These are phyloP conservation scores for Gallinago nigripennis DNA, from an alignment of 2,797 vertebrate genomes.

Conservation along the genomic window DNA sequence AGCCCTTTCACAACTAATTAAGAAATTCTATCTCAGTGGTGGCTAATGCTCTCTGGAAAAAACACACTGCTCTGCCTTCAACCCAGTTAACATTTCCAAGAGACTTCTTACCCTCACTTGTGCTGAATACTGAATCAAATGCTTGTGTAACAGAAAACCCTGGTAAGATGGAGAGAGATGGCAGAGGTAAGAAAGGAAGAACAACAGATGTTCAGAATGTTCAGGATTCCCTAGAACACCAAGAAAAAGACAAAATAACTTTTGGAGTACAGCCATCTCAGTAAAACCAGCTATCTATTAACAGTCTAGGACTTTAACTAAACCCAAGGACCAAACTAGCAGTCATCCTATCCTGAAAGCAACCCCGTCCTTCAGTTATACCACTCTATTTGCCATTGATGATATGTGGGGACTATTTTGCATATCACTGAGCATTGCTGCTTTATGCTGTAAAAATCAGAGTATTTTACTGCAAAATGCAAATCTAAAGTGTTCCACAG, in stretches of 20 bases:
- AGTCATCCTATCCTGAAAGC: neutral
- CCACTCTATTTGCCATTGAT: neutral
- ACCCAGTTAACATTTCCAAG: neutral
- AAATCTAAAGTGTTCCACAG: neutral
- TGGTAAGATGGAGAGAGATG: neutral
- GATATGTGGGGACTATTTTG: neutral
- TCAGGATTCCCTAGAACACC: neutral
- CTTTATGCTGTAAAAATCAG: slow-evolving; percentile 24
- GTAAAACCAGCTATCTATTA: neutral
- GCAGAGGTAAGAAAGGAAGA: neutral
- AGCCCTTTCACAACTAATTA: neutral
- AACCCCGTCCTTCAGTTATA: neutral
- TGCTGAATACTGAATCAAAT: neutral
- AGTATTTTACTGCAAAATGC: neutral
- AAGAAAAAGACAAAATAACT: neutral
- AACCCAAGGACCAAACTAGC: neutral
- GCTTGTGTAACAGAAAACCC: neutral
- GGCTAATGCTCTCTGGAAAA: neutral
- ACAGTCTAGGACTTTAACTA: neutral
- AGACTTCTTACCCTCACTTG: neutral
- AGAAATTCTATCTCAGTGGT: neutral
- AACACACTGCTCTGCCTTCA: neutral
- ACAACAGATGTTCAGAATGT: accelerated
- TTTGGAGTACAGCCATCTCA: neutral
- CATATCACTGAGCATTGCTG: neutral